These are phyloP conservation scores for Microcebus ravelobensis DNA, from an alignment of 2,113 vertebrate genomes.

Conservation along the genomic window DNA sequence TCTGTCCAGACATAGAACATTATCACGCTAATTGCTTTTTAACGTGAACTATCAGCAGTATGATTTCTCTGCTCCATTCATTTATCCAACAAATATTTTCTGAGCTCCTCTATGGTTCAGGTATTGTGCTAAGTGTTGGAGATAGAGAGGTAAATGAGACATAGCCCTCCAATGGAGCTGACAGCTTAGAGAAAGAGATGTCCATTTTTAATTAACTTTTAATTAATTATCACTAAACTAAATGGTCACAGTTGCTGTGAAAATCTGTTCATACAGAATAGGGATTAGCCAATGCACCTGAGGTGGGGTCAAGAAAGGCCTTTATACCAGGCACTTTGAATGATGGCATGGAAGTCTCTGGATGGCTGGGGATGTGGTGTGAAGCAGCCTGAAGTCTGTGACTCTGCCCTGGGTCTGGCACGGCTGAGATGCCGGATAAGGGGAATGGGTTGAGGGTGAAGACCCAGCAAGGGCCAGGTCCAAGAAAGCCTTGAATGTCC, in stretches of 20 bases:
- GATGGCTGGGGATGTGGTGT: not conserved
- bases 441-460: not conserved
- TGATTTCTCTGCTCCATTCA: slow-evolving; percentile 8
- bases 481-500: not conserved
- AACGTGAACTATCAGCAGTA: not conserved
- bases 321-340: not conserved
- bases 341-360: not conserved
- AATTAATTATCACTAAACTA: not conserved
- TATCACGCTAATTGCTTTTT: slow-evolving; percentile 9
- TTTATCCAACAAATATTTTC: slow-evolving; percentile 31
- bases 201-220: slow-evolving; percentile 13
- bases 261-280: not conserved
- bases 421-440: not conserved
- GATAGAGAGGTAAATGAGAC: not conserved
- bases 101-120: not conserved
- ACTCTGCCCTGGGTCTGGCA: not conserved
- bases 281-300: not conserved
- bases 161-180: not conserved
- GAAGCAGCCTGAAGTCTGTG: not conserved
- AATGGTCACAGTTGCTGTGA: not conserved
- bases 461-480: not conserved
- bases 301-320: not conserved
- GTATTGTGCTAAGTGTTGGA: not conserved
- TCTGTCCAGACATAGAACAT: not conserved
- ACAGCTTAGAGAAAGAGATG: slow-evolving; percentile 39